Percentiles rank a stretch among this genome's conserved stretches.
Conservation (phyloP, 2,888 invertebrate species). For the Limnephilus marmoratus region DNA sequence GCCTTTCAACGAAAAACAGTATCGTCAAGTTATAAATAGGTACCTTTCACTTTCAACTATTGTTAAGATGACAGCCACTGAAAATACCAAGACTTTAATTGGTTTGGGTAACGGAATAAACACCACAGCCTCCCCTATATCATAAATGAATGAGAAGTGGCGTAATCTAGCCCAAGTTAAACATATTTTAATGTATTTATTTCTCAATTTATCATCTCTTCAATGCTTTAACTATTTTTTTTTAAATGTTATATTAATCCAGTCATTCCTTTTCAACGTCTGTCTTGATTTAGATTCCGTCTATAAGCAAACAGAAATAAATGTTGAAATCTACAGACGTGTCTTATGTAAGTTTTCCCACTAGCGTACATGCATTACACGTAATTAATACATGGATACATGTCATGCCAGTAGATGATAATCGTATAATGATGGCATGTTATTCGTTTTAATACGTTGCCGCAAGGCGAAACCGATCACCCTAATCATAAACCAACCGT, state of each 20-base stretch:
- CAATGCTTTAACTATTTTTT: no score
- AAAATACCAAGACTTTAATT: not conserved
- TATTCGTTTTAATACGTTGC: not conserved
- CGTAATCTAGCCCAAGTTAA: no score
- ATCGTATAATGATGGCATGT: not conserved
- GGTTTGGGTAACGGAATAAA: no score
- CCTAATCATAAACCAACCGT: not conserved
- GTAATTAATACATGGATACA: not conserved
- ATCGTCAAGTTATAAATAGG: not conserved
- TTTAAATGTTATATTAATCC: no score
- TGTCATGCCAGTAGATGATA: not conserved
- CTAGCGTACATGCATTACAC: not conserved
- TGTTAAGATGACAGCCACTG: no score
- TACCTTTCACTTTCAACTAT: not conserved
- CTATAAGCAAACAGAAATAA: not conserved
- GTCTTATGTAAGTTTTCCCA: not conserved
- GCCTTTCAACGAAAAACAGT: not conserved
- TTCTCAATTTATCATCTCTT: no score
- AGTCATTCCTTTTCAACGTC: not conserved
- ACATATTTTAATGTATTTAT: no score
- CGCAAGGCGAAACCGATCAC: conserved; percentile 20
- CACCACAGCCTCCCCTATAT: no score
- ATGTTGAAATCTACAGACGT: not conserved
- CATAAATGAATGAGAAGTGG: no score
- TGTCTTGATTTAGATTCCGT: not conserved